Evolutionary conservation across 2,113 vertebrate genomes (phyloP), one percentile per base, ranked within the genome.

Genomic region (Pomatorhinus ruficollis): DNA sequence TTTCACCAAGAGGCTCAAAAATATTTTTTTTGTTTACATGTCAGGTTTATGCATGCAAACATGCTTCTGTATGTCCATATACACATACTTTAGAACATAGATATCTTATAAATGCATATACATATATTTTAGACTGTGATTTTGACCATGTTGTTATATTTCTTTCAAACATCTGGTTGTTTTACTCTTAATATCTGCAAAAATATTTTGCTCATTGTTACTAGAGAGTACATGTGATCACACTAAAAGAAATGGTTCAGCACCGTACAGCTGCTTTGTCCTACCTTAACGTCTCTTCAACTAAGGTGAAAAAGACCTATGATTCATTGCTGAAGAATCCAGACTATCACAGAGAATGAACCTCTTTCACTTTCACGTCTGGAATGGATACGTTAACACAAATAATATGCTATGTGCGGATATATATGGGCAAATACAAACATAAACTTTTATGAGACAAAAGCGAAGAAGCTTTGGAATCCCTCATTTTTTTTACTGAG

Each of bases 1-100:
- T 5, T 82, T 82, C 21, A 74, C 6, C 27, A 40, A 53, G 11
- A 0, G 0, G 15, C 59, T 66, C 3, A 1, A 77, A 30, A 5
- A 59, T 16, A 47, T 12, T 47, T 47, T 47, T 61, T n/a, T 54
- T 40, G 2, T 63, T 54, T 63, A 31, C 10, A 12, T 57, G 3
- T 47, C 42, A 15, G 31, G 5, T 30, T 30, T 27, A 40, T 37
- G 4, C 15, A 47, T n/a, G 4, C 3, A 77, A 39, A 35, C 5
- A 12, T 52, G 15, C 1, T n/a, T n/a, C 12, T 81, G 12, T 2
- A n/a, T 16, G 10, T 37, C 14, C 16, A 28, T 47, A 31, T n/a
- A n/a, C 11, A 3, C 18, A 31, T 30, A 8, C 6, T 53, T 53
- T 53, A 45, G 37, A 53, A 12, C 12, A 23, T 39, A 6, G 7